Evolutionary conservation across 2,888 invertebrate species (phyloP), one percentile per base, ranked within the genome.

Genomic region (Icerya purchasi): DNA sequence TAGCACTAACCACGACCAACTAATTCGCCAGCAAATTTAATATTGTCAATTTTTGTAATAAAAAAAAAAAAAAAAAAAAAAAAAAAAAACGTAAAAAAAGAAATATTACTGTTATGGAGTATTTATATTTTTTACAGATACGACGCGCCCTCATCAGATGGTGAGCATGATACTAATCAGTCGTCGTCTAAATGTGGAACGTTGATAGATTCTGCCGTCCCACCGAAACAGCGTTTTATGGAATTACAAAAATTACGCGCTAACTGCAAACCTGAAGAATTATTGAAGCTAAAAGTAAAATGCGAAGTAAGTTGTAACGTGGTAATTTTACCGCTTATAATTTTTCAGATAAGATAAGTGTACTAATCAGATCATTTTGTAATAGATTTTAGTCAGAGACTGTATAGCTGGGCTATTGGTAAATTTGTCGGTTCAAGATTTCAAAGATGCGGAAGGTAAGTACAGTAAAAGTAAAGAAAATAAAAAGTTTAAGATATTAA

Each of bases 381-480:
- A n/a, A 61, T 71, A 79, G 75, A 77, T 80, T 64, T 76, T 89
- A 61, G 82, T 89, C 18, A 78, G 87, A 65, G 84, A 86, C 66
- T 89, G 88, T 71, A 86, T 88, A 67, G 84, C 84, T 49, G 84
- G 86, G 58, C 75, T 89, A 62, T 72, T 90, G 60, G 76, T 87
- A 59, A 84, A 86, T 70, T 76, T 89, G 64, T 84, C 86, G 18
- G 77, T 84, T 64, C 83, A 86, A 69, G 84, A 87, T 69, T 89
- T 88, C 72, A 84, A 81, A 68, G 86, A 87, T 72, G 81, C 89
- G 68, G 88, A 88, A 81, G 86, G 88, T 87, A 71, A 53, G 64
- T 62, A 62, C 36, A n/a, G n/a, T n/a, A n/a, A n/a, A n/a, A n/a
- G n/a, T n/a, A n/a, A n/a, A n/a, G n/a, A n/a, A n/a, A n/a, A n/a